phyloP scores from a whole-genome alignment of 2,888 invertebrate genomes.

The Pilophorus perplexus region DNA sequence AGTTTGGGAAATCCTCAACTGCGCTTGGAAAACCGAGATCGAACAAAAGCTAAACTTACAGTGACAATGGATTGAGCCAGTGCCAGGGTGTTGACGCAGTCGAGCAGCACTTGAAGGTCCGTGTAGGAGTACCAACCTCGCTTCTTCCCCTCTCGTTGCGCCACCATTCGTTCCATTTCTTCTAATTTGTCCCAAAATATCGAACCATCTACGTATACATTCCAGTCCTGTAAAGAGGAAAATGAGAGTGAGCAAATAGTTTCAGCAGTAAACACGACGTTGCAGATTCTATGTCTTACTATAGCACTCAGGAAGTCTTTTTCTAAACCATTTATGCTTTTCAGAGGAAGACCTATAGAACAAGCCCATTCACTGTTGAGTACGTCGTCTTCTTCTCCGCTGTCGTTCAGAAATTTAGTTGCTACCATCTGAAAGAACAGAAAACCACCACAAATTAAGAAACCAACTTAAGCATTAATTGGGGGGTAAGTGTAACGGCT shows the following conservation, averaged over 20 bases:
- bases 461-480: too few relatives aligned
- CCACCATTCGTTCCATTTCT: conserved; percentile 69
- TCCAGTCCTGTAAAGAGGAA: conserved; percentile 83
- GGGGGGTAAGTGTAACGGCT: too few relatives aligned
- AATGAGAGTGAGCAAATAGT: too few relatives aligned
- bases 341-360: conserved; percentile 71
- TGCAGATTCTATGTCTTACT: conserved; percentile 59
- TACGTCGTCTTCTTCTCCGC: conserved; percentile 77
- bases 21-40: background rate
- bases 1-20: background rate
- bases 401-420: conserved; percentile 88
- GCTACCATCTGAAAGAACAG: conserved; percentile 77
- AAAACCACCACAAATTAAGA: too few relatives aligned
- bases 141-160: conserved; percentile 66
- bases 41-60: conserved; percentile 50
- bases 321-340: conserved; percentile 78
- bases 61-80: conserved; percentile 57
- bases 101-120: conserved; percentile 64
- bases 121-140: conserved; percentile 82
- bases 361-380: conserved; percentile 91
- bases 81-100: conserved; percentile 54
- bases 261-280: background rate
- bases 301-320: conserved; percentile 84
- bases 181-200: conserved; percentile 71
- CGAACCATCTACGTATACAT: conserved; percentile 72